These are phyloP conservation scores for Agraylea sexmaculata DNA, from an alignment of 1,140 invertebrate genomes.

Conservation along the genomic window DNA sequence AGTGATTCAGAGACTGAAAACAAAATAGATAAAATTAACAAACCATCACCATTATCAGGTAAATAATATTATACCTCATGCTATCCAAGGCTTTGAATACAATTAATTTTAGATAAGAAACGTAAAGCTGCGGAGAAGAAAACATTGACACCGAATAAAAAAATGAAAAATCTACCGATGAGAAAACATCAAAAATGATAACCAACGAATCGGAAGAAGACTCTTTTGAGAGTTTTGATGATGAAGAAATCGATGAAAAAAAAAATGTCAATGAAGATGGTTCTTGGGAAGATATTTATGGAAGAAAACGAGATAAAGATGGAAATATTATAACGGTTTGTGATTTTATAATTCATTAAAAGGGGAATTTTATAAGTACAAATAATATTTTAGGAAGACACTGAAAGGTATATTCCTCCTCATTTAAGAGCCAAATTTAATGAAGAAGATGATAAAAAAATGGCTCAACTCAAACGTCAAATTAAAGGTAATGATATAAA, in stretches of 20 bases:
- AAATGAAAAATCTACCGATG: not conserved
- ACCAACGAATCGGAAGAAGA: conserved; percentile 21
- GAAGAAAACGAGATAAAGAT: conserved; percentile 64
- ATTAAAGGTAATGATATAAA: conserved; percentile 51
- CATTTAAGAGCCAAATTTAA: conserved; percentile 48
- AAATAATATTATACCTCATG: not conserved
- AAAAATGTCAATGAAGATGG: conserved; percentile 29
- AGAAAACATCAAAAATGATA: too few species aligned
- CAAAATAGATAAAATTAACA: conserved; percentile 4
- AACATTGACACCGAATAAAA: not conserved
- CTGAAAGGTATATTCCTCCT: conserved; percentile 71
- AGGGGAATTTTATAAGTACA: not conserved
- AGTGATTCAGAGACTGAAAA: conserved; percentile 14
- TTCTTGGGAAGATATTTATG: conserved; percentile 90
- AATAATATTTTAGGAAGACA: conserved; percentile 28
- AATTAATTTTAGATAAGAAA: not conserved
- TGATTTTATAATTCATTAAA: conserved; percentile 2
- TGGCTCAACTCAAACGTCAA: conserved; percentile 57
- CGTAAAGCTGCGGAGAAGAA: not conserved
- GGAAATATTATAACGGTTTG: conserved; percentile 58
- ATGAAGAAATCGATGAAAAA: conserved; percentile 21
- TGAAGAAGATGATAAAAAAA: conserved; percentile 43
- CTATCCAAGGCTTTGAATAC: not conserved
- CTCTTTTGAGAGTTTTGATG: conserved; percentile 23
- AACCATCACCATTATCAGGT: not conserved